Percentiles rank a stretch among this genome's conserved stretches.
These are phyloP conservation scores for Chrysochloris asiatica DNA, from an alignment of 2,113 vertebrate species.

Conservation along the genomic window DNA sequence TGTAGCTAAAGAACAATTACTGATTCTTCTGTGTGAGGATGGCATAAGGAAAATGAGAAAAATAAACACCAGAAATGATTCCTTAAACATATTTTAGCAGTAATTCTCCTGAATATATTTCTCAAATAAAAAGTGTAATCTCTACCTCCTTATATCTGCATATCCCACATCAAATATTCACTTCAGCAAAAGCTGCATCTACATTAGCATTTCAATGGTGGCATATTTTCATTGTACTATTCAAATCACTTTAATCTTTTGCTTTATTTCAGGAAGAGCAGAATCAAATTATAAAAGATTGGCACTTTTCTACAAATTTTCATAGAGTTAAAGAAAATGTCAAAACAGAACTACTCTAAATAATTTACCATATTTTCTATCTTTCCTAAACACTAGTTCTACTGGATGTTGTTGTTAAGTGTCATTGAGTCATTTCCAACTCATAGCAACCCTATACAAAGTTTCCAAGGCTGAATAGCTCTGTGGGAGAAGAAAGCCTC, in stretches of 20 bases:
- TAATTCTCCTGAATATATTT: constrained; percentile 31
- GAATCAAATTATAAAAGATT: constrained; percentile 4
- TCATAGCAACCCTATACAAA: too few species aligned
- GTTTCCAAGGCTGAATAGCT: too few species aligned
- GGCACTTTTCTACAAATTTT: constrained; percentile 24
- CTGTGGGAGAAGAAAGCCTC: too few species aligned
- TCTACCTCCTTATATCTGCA: constrained; percentile 18
- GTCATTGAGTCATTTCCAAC: too few species aligned
- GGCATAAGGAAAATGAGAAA: neutral
- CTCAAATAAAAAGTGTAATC: constrained; percentile 50
- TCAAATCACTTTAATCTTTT: constrained; percentile 43
- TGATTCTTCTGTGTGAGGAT: neutral
- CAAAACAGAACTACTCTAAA: neutral
- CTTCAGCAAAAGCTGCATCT: constrained; percentile 10
- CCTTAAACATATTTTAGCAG: constrained; percentile 17
- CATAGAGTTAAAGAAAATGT: constrained; percentile 28
- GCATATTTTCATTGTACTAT: constrained; percentile 47
- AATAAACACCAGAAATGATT: constrained; percentile 28
- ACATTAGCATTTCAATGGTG: constrained; percentile 59
- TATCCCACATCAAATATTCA: constrained; percentile 46
- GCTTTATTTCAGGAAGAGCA: constrained; percentile 38
- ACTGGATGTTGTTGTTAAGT: too few species aligned
- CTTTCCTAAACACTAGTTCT: neutral
- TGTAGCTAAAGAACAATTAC: neutral
- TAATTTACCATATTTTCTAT: neutral